These are phyloP conservation scores for Sprattus sprattus DNA, from an alignment of 2,113 vertebrate genomes.

Conservation along the genomic window DNA sequence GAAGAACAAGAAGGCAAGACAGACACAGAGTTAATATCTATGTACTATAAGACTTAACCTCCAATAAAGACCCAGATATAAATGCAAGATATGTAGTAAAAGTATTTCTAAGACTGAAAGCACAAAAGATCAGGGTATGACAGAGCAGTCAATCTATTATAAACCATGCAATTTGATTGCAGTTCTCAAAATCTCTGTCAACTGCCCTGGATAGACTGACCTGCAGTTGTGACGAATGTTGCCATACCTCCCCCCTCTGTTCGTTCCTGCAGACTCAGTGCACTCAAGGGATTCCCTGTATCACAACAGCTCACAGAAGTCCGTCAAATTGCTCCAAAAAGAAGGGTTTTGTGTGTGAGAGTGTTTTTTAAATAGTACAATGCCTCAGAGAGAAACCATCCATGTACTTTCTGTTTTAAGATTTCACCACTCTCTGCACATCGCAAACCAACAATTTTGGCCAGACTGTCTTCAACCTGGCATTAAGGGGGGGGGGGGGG, in stretches of 20 bases:
- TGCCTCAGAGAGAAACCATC: neutral
- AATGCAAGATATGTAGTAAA: neutral
- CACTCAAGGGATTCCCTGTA: slow-evolving; percentile 15
- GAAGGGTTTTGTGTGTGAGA: neutral
- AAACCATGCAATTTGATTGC: neutral
- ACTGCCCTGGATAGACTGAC: neutral
- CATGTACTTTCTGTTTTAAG: neutral
- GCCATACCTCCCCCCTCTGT: neutral
- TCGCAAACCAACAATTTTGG: slow-evolving; percentile 13
- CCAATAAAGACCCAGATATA: neutral
- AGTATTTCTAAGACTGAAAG: neutral
- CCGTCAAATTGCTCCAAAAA: neutral
- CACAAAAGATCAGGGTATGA: neutral
- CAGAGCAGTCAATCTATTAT: neutral
- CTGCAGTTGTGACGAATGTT: neutral
- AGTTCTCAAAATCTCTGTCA: neutral
- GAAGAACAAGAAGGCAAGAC: neutral
- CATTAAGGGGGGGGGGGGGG: neutral
- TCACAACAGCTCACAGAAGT: neutral
- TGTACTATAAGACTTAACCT: neutral
- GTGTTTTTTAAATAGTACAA: neutral
- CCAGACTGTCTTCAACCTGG: neutral
- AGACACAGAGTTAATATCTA: neutral
- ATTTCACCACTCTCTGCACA: neutral
- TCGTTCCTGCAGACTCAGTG: neutral